Evolutionary conservation across 2,113 vertebrate genomes (phyloP).

Genomic region (Setophaga coronata): DNA sequence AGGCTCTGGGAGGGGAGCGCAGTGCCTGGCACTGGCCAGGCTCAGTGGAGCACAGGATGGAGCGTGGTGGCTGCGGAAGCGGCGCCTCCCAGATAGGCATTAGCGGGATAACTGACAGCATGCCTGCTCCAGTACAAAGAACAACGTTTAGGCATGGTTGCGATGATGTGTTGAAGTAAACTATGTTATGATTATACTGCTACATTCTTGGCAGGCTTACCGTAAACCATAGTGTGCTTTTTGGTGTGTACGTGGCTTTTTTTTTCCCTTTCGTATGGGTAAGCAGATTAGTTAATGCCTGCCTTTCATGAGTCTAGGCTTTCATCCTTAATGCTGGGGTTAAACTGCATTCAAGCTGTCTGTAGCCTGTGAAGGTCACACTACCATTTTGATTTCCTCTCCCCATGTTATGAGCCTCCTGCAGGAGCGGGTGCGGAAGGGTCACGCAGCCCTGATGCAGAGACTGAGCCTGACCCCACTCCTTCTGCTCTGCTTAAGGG

Average conservation of each 20-base stretch:
- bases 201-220: background rate
- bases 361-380: slow-evolving; percentile 35
- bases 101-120: background rate
- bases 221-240: background rate
- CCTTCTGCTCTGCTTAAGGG: background rate
- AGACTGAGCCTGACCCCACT: background rate
- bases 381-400: slow-evolving; percentile 52
- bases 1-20: background rate
- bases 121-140: background rate
- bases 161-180: slow-evolving; percentile 9
- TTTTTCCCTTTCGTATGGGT: background rate
- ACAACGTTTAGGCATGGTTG: background rate
- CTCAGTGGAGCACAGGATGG: background rate
- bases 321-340: slow-evolving; percentile 45
- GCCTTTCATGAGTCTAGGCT: slow-evolving; percentile 1
- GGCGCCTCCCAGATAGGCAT: background rate
- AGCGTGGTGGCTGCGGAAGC: background rate
- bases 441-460: fast-evolving
- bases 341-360: slow-evolving; percentile 25
- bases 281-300: slow-evolving; percentile 48
- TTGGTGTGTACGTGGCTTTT: slow-evolving; percentile 18
- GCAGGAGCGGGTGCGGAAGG: fast-evolving
- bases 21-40: background rate
- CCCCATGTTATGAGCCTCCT: background rate
- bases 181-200: background rate